These are phyloP conservation scores for Schrankia costaestrigalis DNA, from an alignment of 2,888 invertebrate species.

Conservation along the genomic window DNA sequence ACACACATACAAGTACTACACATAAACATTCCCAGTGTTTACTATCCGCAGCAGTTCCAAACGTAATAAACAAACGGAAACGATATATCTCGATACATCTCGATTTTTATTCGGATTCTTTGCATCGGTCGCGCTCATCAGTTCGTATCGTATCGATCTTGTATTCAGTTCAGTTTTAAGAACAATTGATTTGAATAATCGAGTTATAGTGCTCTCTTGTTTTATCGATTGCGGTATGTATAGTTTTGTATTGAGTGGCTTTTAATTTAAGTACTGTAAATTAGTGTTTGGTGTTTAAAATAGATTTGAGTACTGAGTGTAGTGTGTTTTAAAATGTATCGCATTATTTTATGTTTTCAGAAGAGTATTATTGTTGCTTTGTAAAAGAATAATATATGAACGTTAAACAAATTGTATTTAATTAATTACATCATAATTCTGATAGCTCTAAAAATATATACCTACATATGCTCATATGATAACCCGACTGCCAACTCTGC, in stretches of 20 bases:
- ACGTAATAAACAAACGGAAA: conserved; percentile 58
- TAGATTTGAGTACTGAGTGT: conserved; percentile 6
- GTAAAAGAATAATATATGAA: no score
- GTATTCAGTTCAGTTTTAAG: conserved; percentile 29
- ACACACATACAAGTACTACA: conserved; percentile 10
- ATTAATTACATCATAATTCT: no score
- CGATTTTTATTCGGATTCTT: conserved; percentile 54
- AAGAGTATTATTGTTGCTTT: not conserved
- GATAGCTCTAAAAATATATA: no score
- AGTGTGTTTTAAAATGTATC: not conserved
- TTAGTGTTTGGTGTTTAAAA: conserved; percentile 3
- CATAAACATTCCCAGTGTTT: conserved; percentile 39
- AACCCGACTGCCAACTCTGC: no score
- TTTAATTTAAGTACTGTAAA: not conserved
- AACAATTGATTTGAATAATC: conserved; percentile 19
- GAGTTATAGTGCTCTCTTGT: conserved; percentile 14
- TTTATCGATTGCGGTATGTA: conserved; percentile 13
- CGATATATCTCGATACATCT: conserved; percentile 54
- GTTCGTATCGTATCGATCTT: conserved; percentile 36
- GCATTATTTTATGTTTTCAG: not conserved
- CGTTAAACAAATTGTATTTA: no score
- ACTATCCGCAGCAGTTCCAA: conserved; percentile 50
- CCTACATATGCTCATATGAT: no score
- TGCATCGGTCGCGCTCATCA: conserved; percentile 29
- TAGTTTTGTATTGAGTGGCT: conserved; percentile 4